A percentile compares a stretch with the other conserved stretches of the same genome.
Evolutionary conservation across 2,113 vertebrate genomes (phyloP).

Genomic region (Myotis davidii): DNA sequence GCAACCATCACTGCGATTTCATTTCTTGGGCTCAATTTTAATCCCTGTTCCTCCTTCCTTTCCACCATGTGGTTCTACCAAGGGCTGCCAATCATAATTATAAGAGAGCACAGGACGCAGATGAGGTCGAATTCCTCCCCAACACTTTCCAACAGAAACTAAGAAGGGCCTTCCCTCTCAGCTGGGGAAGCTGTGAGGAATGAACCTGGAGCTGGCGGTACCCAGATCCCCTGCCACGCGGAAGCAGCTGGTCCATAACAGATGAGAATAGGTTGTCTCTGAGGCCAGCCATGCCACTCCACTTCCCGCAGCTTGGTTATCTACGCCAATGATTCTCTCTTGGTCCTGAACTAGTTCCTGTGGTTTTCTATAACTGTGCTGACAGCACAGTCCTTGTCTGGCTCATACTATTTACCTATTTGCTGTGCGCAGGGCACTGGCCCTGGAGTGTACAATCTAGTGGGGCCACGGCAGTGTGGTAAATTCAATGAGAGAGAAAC

Average conservation of each 20-base stretch:
- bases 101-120: background rate
- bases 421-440: background rate
- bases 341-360: background rate
- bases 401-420: background rate
- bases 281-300: background rate
- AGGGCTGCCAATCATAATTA: background rate
- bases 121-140: background rate
- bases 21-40: slow-evolving; percentile 26
- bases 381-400: background rate
- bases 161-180: background rate
- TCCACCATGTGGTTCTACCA: background rate
- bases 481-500: background rate
- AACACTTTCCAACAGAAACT: background rate
- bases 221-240: background rate
- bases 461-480: no score
- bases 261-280: background rate
- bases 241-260: background rate
- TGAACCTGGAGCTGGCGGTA: background rate
- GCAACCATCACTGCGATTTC: background rate
- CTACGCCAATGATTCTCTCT: background rate
- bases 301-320: background rate
- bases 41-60: background rate
- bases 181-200: background rate
- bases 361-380: slow-evolving; percentile 31
- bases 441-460: background rate